Conservation (phyloP, 2,888 invertebrate species). For the Pycnomerus fuliginosus region DNA sequence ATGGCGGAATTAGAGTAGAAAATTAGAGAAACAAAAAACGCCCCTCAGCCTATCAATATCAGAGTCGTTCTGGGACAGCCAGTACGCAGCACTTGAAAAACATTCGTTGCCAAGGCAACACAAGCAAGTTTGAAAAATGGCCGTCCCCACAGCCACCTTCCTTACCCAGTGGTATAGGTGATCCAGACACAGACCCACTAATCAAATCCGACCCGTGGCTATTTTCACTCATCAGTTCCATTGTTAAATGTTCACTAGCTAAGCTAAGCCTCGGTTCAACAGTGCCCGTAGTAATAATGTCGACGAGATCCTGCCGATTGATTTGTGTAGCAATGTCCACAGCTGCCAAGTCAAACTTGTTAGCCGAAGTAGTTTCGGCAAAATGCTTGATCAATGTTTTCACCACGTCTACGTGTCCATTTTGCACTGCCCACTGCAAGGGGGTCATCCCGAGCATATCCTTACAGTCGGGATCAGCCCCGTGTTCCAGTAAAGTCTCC, state of each 20-base stretch:
- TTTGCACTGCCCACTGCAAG: constrained; percentile 91
- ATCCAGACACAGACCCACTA: constrained; percentile 7
- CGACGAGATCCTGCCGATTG: constrained; percentile 61
- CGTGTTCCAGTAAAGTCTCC: constrained; percentile 65
- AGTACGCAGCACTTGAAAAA: too few relatives aligned
- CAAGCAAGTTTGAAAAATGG: too few relatives aligned
- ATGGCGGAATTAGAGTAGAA: too few relatives aligned
- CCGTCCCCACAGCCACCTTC: too few relatives aligned
- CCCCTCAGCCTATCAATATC: too few relatives aligned
- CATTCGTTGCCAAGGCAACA: too few relatives aligned
- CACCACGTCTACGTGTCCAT: constrained; percentile 70
- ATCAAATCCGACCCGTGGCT: constrained; percentile 10
- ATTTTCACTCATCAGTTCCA: constrained; percentile 32
- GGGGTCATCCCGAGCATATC: constrained; percentile 90
- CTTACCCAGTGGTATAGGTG: constrained; percentile 30
- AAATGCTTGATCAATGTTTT: constrained; percentile 70
- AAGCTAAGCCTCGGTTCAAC: too few relatives aligned
- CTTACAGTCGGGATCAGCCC: constrained; percentile 70
- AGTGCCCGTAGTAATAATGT: too few relatives aligned
- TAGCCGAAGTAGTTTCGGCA: constrained; percentile 66
- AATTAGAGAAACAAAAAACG: too few relatives aligned
- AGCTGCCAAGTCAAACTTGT: constrained; percentile 75
- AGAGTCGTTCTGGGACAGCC: too few relatives aligned
- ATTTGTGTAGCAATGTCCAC: constrained; percentile 67
- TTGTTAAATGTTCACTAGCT: constrained; percentile 38